Evolutionary conservation across 2,113 vertebrate species (phyloP), one percentile per base, ranked within the genome.

Genomic region (Pipa parva): DNA sequence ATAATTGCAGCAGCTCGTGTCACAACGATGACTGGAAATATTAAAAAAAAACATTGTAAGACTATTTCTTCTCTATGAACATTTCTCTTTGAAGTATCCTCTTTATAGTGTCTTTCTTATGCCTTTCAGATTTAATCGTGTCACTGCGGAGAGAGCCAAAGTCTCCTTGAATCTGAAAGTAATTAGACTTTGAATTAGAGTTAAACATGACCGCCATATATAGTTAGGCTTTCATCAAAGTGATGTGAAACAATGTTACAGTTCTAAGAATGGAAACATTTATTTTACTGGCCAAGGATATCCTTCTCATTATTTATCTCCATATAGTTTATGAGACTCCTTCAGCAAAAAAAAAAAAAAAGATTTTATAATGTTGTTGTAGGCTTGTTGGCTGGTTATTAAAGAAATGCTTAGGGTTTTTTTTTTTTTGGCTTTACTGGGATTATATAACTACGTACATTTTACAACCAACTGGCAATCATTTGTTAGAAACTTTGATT

Each of bases 291-390:
- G 63, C 63, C 26, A 67, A 67, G 39, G 50, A 36, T 27, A 20
- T 24, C 13, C 12, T 33, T 67, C 17, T 58, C 13, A 24, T 29
- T 9, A 18, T 56, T 66, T 58, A 66, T 48, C 48, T 48, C 50
- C 37, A 64, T 50, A 58, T 11, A 25, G 51, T 64, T 64, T 64
- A 45, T 45, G 26, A 49, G 57, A 12, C n/a, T 25, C 33, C 29
- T 68, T 11, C 18, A 50, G 54, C 36, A 17, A 37, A 39, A 26
- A 1, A 42, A n/a, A n/a, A n/a, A n/a, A n/a, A n/a, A n/a, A n/a
- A n/a, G n/a, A n/a, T 8, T 31, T 56, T 29, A 13, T 46, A 31
- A 67, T 59, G 11, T 24, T 58, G 27, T 68, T 50, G 21, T 25
- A 68, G 21, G 42, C 31, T 2, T n/a, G 15, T 29, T 27, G 17